These are phyloP conservation scores for Campylorhamphus procurvoides DNA, from an alignment of 2,113 vertebrate species.

Conservation along the genomic window DNA sequence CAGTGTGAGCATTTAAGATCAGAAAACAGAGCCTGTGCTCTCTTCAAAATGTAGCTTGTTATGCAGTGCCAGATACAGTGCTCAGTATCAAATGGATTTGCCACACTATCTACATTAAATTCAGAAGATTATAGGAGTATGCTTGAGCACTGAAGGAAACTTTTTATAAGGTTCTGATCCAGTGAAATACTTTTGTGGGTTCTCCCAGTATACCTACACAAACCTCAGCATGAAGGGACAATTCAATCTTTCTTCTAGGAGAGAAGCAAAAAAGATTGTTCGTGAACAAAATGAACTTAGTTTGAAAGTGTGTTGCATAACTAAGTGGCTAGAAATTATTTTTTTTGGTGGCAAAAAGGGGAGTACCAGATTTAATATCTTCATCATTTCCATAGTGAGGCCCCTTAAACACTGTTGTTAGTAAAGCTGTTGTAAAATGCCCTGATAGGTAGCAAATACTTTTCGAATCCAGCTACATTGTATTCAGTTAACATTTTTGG, in stretches of 20 bases:
- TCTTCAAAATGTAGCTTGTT: background rate
- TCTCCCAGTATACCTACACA: background rate
- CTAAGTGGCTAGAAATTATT: background rate
- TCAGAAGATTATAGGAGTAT: background rate
- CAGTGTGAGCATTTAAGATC: background rate
- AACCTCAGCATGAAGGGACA: background rate
- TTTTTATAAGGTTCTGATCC: background rate
- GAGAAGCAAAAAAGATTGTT: background rate
- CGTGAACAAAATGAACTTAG: background rate
- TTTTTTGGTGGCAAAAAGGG: background rate
- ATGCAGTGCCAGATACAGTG: background rate
- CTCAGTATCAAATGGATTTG: background rate
- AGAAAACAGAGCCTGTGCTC: background rate
- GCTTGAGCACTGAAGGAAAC: background rate
- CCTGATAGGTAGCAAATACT: background rate
- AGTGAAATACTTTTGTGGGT: background rate
- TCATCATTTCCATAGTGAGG: background rate
- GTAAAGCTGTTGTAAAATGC: background rate
- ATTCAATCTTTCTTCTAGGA: background rate
- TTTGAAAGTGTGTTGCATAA: background rate
- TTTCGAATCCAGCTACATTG: background rate
- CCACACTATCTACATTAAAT: accelerated
- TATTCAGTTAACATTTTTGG: background rate
- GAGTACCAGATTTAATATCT: background rate
- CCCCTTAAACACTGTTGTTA: background rate